Percentiles rank a stretch among this genome's conserved stretches.
phyloP scores from a whole-genome alignment of 2,113 vertebrate species.

The Psilopsiagon aymara region DNA sequence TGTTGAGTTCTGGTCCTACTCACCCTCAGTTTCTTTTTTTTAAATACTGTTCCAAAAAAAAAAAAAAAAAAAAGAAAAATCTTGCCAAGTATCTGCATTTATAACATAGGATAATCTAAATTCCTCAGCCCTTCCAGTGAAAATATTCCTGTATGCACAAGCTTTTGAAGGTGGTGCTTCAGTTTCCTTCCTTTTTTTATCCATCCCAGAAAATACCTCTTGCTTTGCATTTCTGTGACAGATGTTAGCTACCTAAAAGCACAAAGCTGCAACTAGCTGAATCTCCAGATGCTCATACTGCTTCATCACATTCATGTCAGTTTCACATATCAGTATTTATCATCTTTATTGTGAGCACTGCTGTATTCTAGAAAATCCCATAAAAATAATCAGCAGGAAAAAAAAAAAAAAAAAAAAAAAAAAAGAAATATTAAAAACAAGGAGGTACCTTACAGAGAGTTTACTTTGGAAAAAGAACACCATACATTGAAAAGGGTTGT shows the following conservation, averaged over 20 bases:
- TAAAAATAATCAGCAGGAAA: not conserved
- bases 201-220: not conserved
- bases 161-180: not conserved
- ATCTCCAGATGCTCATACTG: not conserved
- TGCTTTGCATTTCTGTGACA: not conserved
- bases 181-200: not conserved
- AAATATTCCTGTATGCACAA: not conserved
- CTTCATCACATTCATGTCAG: not conserved
- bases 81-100: not conserved
- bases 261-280: not conserved
- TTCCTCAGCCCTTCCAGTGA: not conserved
- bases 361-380: not conserved
- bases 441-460: not conserved
- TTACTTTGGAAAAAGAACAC: not conserved
- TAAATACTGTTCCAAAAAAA: not conserved
- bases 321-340: not conserved
- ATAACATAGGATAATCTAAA: not conserved
- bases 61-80: not conserved
- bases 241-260: not conserved
- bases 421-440: not conserved
- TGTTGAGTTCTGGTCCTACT: not conserved
- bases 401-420: not conserved
- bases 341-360: not conserved
- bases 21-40: not conserved
- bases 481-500: rapidly evolving